phyloP scores from a whole-genome alignment of 2,113 vertebrate genomes.

The Mirza zaza region DNA sequence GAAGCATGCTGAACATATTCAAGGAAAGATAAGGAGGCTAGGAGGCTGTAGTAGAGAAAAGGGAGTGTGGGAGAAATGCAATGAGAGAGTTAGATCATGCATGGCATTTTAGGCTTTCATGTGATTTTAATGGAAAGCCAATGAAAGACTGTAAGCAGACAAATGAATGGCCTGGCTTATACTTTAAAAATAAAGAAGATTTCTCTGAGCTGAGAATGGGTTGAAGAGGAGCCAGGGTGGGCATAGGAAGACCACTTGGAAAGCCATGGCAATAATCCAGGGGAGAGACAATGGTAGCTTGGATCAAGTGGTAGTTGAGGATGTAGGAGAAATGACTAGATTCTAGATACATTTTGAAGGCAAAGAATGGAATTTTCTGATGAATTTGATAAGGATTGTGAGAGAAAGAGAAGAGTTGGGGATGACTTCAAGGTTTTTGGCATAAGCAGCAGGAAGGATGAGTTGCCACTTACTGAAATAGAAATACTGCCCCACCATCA shows the following conservation, averaged over 20 bases:
- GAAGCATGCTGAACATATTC: neutral
- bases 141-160: neutral
- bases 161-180: neutral
- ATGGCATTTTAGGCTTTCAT: neutral
- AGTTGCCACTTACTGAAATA: neutral
- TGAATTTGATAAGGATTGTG: neutral
- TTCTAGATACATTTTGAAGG: neutral
- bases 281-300: neutral
- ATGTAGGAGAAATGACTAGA: neutral
- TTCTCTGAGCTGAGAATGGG: neutral
- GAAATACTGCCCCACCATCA: fast-evolving
- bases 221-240: neutral
- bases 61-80: neutral
- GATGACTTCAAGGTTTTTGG: neutral
- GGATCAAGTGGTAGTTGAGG: neutral
- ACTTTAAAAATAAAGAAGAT: neutral
- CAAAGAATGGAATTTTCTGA: neutral
- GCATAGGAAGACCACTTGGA: neutral
- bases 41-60: neutral
- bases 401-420: neutral
- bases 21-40: neutral
- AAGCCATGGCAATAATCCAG: neutral
- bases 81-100: neutral
- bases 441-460: neutral
- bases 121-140: neutral